Conservation (phyloP, 2,888 invertebrate genomes). For the Drosophila incognita region DNA sequence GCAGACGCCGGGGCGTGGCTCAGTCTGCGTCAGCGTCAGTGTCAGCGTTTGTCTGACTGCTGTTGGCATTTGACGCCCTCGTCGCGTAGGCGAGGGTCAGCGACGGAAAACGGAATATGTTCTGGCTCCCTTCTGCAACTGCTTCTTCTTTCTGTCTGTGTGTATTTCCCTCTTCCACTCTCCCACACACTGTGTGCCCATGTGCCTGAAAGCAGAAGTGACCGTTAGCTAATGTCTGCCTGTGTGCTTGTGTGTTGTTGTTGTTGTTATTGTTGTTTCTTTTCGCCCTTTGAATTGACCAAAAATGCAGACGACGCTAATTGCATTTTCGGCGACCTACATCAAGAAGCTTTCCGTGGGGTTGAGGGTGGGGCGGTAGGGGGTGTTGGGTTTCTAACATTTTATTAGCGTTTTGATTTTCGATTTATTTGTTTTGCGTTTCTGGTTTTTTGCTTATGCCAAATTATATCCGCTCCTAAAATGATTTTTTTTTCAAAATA, state of each 20-base stretch:
- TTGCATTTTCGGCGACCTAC: conserved; percentile 62
- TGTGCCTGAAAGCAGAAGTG: conserved; percentile 22
- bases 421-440: not conserved
- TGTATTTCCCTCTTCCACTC: not conserved
- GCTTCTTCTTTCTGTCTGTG: conserved; percentile 8
- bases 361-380: no score
- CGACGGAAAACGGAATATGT: conserved; percentile 1
- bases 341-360: conserved; percentile 25
- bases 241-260: not conserved
- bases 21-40: conserved; percentile 10
- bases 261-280: not conserved
- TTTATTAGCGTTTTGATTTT: not conserved
- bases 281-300: conserved; percentile 30
- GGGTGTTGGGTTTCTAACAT: not conserved
- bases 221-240: conserved; percentile 1
- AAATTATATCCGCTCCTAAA: conserved; percentile 13
- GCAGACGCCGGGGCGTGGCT: conserved; percentile 33
- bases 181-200: not conserved
- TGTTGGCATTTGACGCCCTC: conserved; percentile 6
- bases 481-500: not conserved
- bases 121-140: conserved; percentile 19
- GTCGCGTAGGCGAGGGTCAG: conserved; percentile 21
- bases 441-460: not conserved
- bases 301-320: conserved; percentile 61
- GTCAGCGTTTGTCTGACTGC: conserved; percentile 38